Conservation (phyloP, 1,140 invertebrate genomes). For the Andricus grossulariae region DNA sequence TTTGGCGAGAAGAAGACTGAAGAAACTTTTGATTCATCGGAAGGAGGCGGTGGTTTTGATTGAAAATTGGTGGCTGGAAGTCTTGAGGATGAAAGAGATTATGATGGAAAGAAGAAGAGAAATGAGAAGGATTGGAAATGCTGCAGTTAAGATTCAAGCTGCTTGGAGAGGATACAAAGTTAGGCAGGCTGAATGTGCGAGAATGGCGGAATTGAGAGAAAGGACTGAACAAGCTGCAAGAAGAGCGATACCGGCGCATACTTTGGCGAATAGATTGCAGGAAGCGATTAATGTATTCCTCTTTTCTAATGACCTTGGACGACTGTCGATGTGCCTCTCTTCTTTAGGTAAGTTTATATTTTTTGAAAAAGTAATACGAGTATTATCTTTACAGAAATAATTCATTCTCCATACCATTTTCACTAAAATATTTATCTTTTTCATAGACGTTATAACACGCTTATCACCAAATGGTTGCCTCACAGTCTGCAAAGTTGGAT, state of each 20-base stretch:
- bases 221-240: slow-evolving; percentile 73
- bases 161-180: slow-evolving; percentile 78
- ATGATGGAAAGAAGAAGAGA: slow-evolving; percentile 69
- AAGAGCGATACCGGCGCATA: slow-evolving; percentile 60
- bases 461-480: slow-evolving; percentile 56
- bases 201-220: slow-evolving; percentile 69
- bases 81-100: slow-evolving; percentile 66
- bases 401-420: neutral
- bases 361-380: neutral
- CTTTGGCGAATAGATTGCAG: slow-evolving; percentile 48
- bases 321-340: slow-evolving; percentile 53
- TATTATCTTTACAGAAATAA: neutral
- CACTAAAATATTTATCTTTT: neutral
- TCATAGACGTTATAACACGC: slow-evolving; percentile 60
- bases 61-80: slow-evolving; percentile 50
- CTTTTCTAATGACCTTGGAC: slow-evolving; percentile 49
- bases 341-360: slow-evolving; percentile 49
- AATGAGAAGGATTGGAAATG: slow-evolving; percentile 56
- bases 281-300: slow-evolving; percentile 51
- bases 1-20: slow-evolving; percentile 49
- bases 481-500: slow-evolving; percentile 53
- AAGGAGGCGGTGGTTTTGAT: slow-evolving; percentile 38
- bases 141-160: slow-evolving; percentile 80
- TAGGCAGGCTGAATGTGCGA: slow-evolving; percentile 65
- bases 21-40: neutral